Base-by-base conservation (phyloP, 2,113 vertebrate genomes). In the Pelusios castaneus region DNA sequence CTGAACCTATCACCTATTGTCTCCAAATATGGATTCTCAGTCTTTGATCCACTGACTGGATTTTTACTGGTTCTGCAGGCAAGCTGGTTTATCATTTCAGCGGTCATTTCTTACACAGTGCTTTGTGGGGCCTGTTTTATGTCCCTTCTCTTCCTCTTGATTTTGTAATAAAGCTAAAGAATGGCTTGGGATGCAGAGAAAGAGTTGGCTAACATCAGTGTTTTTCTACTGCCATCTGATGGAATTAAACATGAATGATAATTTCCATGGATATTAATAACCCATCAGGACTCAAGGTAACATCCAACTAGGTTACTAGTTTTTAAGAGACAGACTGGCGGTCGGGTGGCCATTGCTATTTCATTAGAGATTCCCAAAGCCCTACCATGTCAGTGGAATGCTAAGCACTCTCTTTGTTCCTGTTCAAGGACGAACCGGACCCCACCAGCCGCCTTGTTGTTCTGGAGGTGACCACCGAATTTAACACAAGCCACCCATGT, bases 201-300 rank as follows among this genome's bases (percentile, higher is more conserved):
- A 8, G 52, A 47, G 8, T 43, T 77, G 1, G 0, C 13, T 49
- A n/a, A 0, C 0, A 93, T 82, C 63, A 70, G 76, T 5, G 94
- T 86, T 89, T 92, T 85, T 85, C 96, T 97, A 38, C 97, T 96
- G 98, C 97, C 98, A 97, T n/a, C 98, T 97, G 82, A 95, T 94
- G 97, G 97, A 94, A 6, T 51, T 14, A 9, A 16, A 3, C 22
- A 73, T 25, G 58, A 96, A 92, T 81, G 75, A 54, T 10, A 0
- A 12, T 27, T 52, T 49, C 67, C 51, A 70, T 43, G 73, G 12
- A 43, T 6, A 17, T 51, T 11, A 70, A 38, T 10, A 22, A 4
- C 29, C 78, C 8, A 6, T 3, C 79, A 19, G 82, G 79, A 54
- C 54, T 1, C 63, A 2, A 75, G 82, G 1, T 16, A n/a, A 45